phyloP scores from a whole-genome alignment of 1,140 invertebrate genomes.

The Melanaphis sacchari region DNA sequence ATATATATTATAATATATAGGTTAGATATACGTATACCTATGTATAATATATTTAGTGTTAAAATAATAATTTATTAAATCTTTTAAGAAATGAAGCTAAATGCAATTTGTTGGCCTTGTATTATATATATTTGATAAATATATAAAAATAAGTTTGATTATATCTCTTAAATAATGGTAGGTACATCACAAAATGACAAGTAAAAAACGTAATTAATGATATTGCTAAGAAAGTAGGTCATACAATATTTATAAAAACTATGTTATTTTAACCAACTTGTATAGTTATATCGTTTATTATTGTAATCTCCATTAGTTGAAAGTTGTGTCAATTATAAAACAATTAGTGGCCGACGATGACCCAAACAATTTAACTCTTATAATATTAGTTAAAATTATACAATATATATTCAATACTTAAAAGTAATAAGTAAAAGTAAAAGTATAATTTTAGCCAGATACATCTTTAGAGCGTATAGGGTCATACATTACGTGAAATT shows the following conservation, averaged over 20 bases:
- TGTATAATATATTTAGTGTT: neutral
- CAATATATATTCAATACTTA: neutral
- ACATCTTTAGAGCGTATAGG: too few relatives aligned
- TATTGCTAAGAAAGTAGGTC: neutral
- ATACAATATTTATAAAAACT: neutral
- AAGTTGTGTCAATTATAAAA: neutral
- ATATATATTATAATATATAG: too few relatives aligned
- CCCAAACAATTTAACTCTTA: neutral
- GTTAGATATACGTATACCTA: neutral
- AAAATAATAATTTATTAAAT: neutral
- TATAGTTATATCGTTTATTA: neutral
- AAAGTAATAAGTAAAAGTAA: too few relatives aligned
- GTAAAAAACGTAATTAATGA: neutral
- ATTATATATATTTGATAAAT: constrained; percentile 6
- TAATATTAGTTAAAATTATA: neutral
- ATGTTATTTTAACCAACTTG: neutral
- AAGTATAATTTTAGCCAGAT: too few relatives aligned
- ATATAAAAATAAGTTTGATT: neutral
- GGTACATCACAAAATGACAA: neutral
- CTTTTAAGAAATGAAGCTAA: neutral
- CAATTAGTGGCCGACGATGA: neutral
- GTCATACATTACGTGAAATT: too few relatives aligned
- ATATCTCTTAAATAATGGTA: neutral
- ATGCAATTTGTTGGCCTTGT: neutral
- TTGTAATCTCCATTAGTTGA: neutral